Evolutionary conservation across 2,797 vertebrate species (phyloP), one percentile per base, ranked within the genome.

Genomic region (Megaceryle alcyon): DNA sequence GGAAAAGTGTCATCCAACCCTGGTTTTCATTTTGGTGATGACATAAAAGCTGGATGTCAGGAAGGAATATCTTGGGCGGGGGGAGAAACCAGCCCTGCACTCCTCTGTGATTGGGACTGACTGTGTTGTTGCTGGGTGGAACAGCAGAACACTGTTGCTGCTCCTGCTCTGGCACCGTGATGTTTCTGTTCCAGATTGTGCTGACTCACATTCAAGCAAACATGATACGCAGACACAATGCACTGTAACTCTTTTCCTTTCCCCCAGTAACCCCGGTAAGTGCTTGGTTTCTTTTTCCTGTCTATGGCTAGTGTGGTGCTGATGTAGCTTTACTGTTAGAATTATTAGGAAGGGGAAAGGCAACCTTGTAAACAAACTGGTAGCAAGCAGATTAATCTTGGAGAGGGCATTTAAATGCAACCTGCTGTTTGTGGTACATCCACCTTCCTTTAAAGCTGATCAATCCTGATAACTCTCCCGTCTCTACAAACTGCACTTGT

Each of bases 51-150:
- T 71, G 66, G n/a, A 64, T 16, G 26, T 26, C 39, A 59, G 37
- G 48, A 31, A 63, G 44, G 54, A 76, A 48, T 82, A 53, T 26
- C 60, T 53, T 49, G 20, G 37, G 37, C 8, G 46, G 9, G 17
- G 5, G 37, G 28, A 43, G 60, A 66, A 73, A 57, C 60, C 91
- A 97, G 85, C 75, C 57, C 84, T 93, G 78, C 41, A 59, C 94
- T 96, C 90, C 59, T 79, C 96, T 75, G 79, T 94, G 97, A 88
- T 79, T 91, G 84, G 88, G 80, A 73, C 41, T 88, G 93, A 90
- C 96, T 66, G 56, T 92, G 83, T 91, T 84, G 96, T 96, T 97
- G 92, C 93, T 94, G 92, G 97, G 97, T 96, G 96, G 96, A 96
- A 95, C 66, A 82, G 77, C 4, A 0, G 79, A 82, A 94, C 57